These are phyloP conservation scores for Acleris literana DNA, from an alignment of 2,888 invertebrate species.

Conservation along the genomic window DNA sequence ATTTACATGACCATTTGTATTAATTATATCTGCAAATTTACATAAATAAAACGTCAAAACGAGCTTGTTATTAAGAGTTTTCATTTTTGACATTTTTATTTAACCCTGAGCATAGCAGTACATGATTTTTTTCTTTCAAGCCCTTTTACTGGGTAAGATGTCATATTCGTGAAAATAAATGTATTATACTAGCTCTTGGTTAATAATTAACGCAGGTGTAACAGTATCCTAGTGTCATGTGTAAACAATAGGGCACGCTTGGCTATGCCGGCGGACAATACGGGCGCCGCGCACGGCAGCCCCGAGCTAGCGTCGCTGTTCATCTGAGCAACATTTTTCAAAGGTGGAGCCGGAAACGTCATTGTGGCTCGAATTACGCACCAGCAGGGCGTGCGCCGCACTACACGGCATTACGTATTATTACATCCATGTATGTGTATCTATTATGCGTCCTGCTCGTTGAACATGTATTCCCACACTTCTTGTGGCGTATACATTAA, in stretches of 20 bases:
- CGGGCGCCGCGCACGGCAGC: slow-evolving; percentile 25
- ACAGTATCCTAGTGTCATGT: background rate
- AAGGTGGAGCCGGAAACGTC: slow-evolving; percentile 61
- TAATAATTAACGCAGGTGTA: background rate
- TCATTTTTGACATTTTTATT: slow-evolving; percentile 31
- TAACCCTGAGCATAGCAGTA: no score
- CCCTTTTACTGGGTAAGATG: no score
- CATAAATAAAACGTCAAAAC: slow-evolving; percentile 83
- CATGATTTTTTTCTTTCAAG: no score
- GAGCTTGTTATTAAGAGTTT: slow-evolving; percentile 74
- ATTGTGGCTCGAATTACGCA: slow-evolving; percentile 41
- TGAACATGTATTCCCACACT: background rate
- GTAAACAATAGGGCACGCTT: slow-evolving; percentile 4
- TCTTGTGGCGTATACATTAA: no score
- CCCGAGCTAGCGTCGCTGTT: slow-evolving; percentile 14
- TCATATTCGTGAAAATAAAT: no score
- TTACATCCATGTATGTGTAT: background rate
- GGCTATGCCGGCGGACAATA: slow-evolving; percentile 20
- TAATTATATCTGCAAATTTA: slow-evolving; percentile 84
- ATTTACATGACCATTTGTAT: slow-evolving; percentile 84
- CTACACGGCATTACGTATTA: background rate
- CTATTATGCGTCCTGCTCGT: background rate
- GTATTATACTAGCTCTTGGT: no score
- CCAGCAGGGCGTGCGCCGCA: slow-evolving; percentile 6
- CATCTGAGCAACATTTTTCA: slow-evolving; percentile 20